These are phyloP conservation scores for Cylindroiulus punctatus DNA, from an alignment of 2,888 invertebrate species.

Conservation along the genomic window DNA sequence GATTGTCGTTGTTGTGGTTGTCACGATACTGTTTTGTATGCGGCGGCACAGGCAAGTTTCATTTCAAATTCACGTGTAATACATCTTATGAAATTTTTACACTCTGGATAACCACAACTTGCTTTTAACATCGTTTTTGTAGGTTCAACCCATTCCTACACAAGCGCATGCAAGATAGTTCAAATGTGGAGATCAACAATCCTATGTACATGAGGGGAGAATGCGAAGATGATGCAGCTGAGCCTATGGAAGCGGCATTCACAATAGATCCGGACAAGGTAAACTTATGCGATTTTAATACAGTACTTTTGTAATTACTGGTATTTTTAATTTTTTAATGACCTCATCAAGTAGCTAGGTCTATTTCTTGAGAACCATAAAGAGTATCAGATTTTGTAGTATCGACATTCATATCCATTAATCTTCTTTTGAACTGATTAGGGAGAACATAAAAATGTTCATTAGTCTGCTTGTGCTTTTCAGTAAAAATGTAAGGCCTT, in stretches of 20 bases:
- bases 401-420: too few relatives aligned
- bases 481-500: too few relatives aligned
- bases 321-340: background rate
- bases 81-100: background rate
- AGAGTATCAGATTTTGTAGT: too few relatives aligned
- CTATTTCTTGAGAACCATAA: too few relatives aligned
- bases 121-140: constrained; percentile 53
- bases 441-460: too few relatives aligned
- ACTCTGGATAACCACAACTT: background rate
- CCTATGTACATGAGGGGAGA: constrained; percentile 84
- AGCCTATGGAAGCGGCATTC: constrained; percentile 68
- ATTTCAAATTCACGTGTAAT: background rate
- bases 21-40: constrained; percentile 21
- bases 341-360: too few relatives aligned
- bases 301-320: background rate
- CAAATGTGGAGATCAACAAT: constrained; percentile 80
- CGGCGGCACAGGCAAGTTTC: constrained; percentile 35
- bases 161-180: constrained; percentile 81
- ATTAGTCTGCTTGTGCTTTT: too few relatives aligned
- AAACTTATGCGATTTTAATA: constrained; percentile 54
- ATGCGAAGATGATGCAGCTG: constrained; percentile 68
- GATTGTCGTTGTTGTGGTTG: constrained; percentile 10
- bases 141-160: constrained; percentile 79
- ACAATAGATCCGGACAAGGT: constrained; percentile 74
- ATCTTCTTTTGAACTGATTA: too few relatives aligned